Conservation (phyloP, 2,888 invertebrate genomes). For the Pollenia angustigena region DNA sequence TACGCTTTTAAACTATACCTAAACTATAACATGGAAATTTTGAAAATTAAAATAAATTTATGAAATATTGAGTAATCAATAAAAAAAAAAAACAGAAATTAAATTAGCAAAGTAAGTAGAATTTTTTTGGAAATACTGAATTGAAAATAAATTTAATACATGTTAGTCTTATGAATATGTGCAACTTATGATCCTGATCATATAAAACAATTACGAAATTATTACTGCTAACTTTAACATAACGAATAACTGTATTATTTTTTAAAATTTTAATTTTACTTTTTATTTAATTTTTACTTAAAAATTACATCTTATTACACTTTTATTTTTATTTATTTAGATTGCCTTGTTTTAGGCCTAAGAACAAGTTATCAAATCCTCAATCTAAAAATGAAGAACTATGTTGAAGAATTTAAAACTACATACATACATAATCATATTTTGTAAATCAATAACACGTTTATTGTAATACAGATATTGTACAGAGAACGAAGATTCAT, state of each 20-base stretch:
- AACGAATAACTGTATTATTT: background rate
- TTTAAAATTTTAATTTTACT: background rate
- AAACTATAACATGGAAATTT: constrained; percentile 16
- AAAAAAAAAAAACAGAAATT: constrained; percentile 10
- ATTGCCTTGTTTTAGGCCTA: too few relatives aligned
- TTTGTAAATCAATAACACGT: too few relatives aligned
- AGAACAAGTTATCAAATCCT: too few relatives aligned
- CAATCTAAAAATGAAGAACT: too few relatives aligned
- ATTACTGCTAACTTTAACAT: background rate
- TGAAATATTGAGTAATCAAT: background rate
- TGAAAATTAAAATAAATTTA: constrained; percentile 11
- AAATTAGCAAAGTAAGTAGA: constrained; percentile 36
- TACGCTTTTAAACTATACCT: constrained; percentile 41
- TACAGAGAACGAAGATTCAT: too few relatives aligned
- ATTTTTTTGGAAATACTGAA: background rate
- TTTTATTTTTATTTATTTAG: too few relatives aligned
- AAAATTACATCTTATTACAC: too few relatives aligned
- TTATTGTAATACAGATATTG: too few relatives aligned
- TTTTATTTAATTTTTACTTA: too few relatives aligned
- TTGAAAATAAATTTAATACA: constrained; percentile 12
- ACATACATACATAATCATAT: too few relatives aligned
- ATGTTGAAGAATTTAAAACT: too few relatives aligned
- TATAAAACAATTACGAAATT: background rate
- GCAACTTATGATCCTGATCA: constrained; percentile 31
- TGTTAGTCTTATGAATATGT: constrained; percentile 57